Evolutionary conservation across 2,113 vertebrate genomes (phyloP), one percentile per base, ranked within the genome.

Genomic region (Passer montanus): DNA sequence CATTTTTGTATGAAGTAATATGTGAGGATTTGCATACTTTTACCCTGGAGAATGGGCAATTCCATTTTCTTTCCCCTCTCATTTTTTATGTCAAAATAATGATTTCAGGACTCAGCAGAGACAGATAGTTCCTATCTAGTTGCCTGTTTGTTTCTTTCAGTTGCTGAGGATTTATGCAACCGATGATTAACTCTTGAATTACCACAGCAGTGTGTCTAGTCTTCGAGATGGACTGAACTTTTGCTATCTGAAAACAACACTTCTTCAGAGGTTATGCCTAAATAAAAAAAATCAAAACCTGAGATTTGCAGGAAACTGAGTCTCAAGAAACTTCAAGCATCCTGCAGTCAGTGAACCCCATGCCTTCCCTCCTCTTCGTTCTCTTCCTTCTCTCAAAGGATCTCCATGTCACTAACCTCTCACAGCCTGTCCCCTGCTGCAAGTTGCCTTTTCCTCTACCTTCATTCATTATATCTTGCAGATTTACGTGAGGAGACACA

Each of bases 301-400:
- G 39, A 62, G 17, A 41, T 58, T 81, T 60, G 28, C 17, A 49
- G 37, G 22, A 84, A 73, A 10, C 13, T 56, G 26, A 28, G 27
- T 52, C 37, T 80, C 41, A 69, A 49, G 22, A 37, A 67, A 63
- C 9, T 69, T 74, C 22, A 15, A 58, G 11, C 22, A 49, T 37
- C 22, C 22, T 60, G 46, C 46, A 60, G 3, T 24, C 31, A n/a
- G 10, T 0, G 2, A 31, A 4, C 39, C 37, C 26, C 1, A 1
- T 6, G 2, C 41, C 8, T 50, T 79, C 31, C 35, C 31, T 41
- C 17, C 7, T 27, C 23, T 70, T 66, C 0, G 0, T 30, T 49
- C 14, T 49, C 13, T 39, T 89, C 15, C 39, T 75, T 47, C 47
- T 85, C 33, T 35, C 15, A 33, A 50, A 79, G 50, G 8, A 44